Percentiles rank a stretch among this genome's conserved stretches.
Evolutionary conservation across 2,797 vertebrate species (phyloP).

Genomic region (Neostethus bicornis): DNA sequence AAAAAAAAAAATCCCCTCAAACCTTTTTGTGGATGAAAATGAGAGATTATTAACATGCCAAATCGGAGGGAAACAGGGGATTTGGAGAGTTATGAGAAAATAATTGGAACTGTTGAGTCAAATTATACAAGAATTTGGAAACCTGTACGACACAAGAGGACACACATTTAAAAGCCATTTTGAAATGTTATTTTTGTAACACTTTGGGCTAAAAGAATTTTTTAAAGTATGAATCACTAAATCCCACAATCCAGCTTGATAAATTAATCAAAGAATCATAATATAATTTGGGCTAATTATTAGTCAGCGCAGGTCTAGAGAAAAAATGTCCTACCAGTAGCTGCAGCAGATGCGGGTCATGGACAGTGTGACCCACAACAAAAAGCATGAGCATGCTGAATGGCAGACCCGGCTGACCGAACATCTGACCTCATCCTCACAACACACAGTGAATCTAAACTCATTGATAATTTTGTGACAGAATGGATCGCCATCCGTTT

Average conservation of each 20-base stretch:
- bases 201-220: too few species aligned
- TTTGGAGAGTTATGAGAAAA: neutral
- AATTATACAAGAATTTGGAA: too few species aligned
- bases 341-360: slow-evolving; percentile 47
- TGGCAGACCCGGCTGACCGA: slow-evolving; percentile 16
- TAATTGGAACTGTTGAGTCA: too few species aligned
- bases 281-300: slow-evolving; percentile 61
- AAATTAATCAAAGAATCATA: too few species aligned
- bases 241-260: neutral
- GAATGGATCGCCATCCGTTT: slow-evolving; percentile 16
- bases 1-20: slow-evolving; percentile 12
- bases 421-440: slow-evolving; percentile 24
- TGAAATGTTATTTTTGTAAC: too few species aligned
- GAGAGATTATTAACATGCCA: slow-evolving; percentile 7
- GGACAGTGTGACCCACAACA: slow-evolving; percentile 40
- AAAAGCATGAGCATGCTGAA: slow-evolving; percentile 26
- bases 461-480: slow-evolving; percentile 24
- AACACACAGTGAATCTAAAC: slow-evolving; percentile 9
- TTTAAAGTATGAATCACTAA: neutral
- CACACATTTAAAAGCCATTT: too few species aligned
- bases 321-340: slow-evolving; percentile 33
- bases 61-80: slow-evolving; percentile 4
- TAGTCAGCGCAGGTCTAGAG: slow-evolving; percentile 23
- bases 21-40: slow-evolving; percentile 19
- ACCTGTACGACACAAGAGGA: too few species aligned